Percentiles rank a stretch among this genome's conserved stretches.
phyloP scores from a whole-genome alignment of 2,113 vertebrate species.

The Ailurus styani region DNA sequence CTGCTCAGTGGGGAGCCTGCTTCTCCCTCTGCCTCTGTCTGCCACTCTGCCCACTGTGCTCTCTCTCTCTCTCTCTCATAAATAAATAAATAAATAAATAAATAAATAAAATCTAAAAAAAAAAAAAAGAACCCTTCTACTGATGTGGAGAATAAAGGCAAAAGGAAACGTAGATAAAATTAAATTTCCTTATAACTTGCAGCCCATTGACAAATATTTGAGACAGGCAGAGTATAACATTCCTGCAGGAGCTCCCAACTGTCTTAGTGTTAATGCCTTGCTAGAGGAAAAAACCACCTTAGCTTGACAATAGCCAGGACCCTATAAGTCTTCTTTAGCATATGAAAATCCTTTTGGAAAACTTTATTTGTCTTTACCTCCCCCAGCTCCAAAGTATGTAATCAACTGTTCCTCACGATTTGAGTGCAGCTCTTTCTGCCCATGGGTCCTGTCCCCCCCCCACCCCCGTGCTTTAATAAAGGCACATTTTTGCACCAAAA shows the following conservation, averaged over 20 bases:
- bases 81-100: no score
- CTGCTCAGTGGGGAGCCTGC: no score
- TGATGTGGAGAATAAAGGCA: neutral
- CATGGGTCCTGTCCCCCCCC: neutral
- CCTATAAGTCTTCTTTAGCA: neutral
- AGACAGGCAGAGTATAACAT: neutral
- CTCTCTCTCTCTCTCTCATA: no score
- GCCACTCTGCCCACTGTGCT: no score
- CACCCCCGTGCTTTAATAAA: neutral
- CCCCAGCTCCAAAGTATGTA: neutral
- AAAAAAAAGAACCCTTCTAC: no score
- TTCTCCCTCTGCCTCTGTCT: no score
- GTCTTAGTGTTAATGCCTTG: neutral
- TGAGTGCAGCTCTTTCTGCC: neutral
- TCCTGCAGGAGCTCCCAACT: neutral
- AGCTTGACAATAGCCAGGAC: neutral
- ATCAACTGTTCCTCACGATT: neutral
- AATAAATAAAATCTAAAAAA: no score
- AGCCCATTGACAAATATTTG: neutral
- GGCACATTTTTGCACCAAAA: neutral
- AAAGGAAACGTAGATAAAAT: neutral
- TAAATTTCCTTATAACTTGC: neutral
- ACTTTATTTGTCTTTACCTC: neutral
- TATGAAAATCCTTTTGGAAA: neutral
- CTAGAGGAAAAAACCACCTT: neutral